Evolutionary conservation across 2,113 vertebrate genomes (phyloP), one percentile per base, ranked within the genome.

Genomic region (Cyprinodon tularosa): DNA sequence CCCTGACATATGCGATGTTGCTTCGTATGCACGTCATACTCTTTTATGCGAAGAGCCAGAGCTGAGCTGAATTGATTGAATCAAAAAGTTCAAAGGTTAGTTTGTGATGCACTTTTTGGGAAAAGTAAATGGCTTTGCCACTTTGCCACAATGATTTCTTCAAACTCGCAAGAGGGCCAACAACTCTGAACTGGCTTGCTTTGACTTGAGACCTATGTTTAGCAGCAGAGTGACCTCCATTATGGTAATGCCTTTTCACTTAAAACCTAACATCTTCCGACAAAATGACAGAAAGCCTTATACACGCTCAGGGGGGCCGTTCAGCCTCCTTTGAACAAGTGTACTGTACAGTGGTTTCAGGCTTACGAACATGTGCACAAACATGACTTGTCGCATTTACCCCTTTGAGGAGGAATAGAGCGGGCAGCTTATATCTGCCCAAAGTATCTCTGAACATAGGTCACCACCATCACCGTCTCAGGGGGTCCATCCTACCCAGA

Each of bases 381-480:
- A 91, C 78, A 81, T 91, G 92, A 92, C 89, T 88, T 82, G 79
- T 85, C 72, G 80, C 81, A 91, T 89, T 71, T 78, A 63, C 37
- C 78, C 74, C 83, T 77, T 69, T 48, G 57, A 74, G 72, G 63
- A 73, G 72, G 39, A 75, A 29, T 36, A 69, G 50, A 69, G 45
- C 64, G 67, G 63, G 70, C 60, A 45, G 72, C 45, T 66, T 64
- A 76, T 77, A 75, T 86, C 62, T 84, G 68, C 77, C 74, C 63
- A 64, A 44, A 59, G 44, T 50, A 68, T 73, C 72, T 80, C 65
- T 81, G 59, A 62, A 82, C 80, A 74, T 20, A 84, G 85, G 65
- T 82, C 86, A 87, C 4, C 71, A 82, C 68, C 69, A 73, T 78
- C 69, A 15, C n/a, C 39, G 47, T 88, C 84, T 82, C 83, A 68